Conservation (phyloP, 2,797 vertebrate genomes). For the Rhinoraja longicauda region DNA sequence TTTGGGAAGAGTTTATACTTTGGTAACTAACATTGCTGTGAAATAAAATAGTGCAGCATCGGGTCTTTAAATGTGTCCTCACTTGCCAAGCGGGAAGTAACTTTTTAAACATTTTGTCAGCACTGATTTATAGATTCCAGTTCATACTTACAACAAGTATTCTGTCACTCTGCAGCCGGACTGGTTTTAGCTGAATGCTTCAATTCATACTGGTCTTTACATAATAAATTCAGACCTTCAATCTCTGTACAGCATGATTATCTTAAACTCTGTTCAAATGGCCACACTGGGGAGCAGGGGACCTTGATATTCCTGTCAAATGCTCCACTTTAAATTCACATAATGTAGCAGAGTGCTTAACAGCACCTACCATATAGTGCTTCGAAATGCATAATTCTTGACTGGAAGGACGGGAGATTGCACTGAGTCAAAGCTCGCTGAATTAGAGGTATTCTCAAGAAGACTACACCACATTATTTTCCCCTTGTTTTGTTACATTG, state of each 20-base stretch:
- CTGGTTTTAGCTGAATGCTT: slow-evolving; percentile 26
- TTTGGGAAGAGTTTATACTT: background rate
- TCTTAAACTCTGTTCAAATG: slow-evolving; percentile 35
- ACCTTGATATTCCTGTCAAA: slow-evolving; percentile 27
- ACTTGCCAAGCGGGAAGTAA: slow-evolving; percentile 15
- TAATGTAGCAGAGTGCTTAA: slow-evolving; percentile 25
- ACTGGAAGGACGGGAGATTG: background rate
- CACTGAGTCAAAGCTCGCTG: slow-evolving; percentile 7
- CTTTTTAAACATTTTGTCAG: slow-evolving; percentile 30
- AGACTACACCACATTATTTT: background rate
- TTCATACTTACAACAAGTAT: slow-evolving; percentile 16
- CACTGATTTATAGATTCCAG: slow-evolving; percentile 23
- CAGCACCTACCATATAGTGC: background rate
- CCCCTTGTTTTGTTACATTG: background rate
- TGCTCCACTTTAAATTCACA: slow-evolving; percentile 32
- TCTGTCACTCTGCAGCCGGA: slow-evolving; percentile 1
- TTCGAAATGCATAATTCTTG: slow-evolving; percentile 24
- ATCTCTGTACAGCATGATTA: slow-evolving; percentile 19
- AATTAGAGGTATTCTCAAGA: background rate
- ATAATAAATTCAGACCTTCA: slow-evolving; percentile 32
- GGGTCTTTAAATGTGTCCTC: background rate
- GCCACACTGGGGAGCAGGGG: slow-evolving; percentile 27
- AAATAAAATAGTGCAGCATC: background rate
- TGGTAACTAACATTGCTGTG: background rate
- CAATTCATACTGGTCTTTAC: background rate